Percentiles rank a stretch among this genome's conserved stretches.
phyloP scores from a whole-genome alignment of 1,140 invertebrate species.

The Micrasema longulum region DNA sequence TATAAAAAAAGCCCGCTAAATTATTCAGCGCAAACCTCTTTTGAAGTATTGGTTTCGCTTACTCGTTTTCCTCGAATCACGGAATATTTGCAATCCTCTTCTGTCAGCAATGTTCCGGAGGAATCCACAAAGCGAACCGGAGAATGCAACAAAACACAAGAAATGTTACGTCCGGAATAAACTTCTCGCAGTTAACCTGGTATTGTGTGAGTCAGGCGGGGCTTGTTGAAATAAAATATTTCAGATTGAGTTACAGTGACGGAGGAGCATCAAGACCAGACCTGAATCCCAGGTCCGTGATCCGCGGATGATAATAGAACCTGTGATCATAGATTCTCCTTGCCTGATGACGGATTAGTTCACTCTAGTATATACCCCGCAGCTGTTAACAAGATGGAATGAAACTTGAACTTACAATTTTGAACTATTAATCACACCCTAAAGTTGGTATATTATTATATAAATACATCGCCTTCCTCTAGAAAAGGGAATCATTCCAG shows the following conservation, averaged over 20 bases:
- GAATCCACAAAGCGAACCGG: slow-evolving; percentile 10
- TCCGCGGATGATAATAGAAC: too few relatives aligned
- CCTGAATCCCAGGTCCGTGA: neutral
- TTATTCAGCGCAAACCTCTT: too few relatives aligned
- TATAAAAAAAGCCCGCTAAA: too few relatives aligned
- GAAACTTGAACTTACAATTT: slow-evolving; percentile 46
- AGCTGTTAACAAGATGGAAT: slow-evolving; percentile 43
- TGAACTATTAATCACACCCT: slow-evolving; percentile 49
- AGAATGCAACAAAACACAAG: slow-evolving; percentile 30
- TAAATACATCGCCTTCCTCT: slow-evolving; percentile 27
- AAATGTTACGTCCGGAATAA: slow-evolving; percentile 26
- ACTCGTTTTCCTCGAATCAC: too few relatives aligned
- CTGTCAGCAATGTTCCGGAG: neutral
- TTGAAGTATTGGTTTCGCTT: too few relatives aligned
- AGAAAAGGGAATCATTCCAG: slow-evolving; percentile 24
- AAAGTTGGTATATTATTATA: slow-evolving; percentile 42
- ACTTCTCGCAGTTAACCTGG: slow-evolving; percentile 38
- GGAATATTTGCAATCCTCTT: too few relatives aligned
- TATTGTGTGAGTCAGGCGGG: slow-evolving; percentile 38
- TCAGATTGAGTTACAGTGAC: slow-evolving; percentile 23
- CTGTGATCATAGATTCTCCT: too few relatives aligned
- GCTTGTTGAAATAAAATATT: slow-evolving; percentile 26
- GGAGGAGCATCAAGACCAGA: neutral
- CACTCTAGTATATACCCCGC: slow-evolving; percentile 11
- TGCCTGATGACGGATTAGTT: neutral